These are phyloP conservation scores for Vidua macroura DNA, from an alignment of 2,113 vertebrate genomes.

Conservation along the genomic window DNA sequence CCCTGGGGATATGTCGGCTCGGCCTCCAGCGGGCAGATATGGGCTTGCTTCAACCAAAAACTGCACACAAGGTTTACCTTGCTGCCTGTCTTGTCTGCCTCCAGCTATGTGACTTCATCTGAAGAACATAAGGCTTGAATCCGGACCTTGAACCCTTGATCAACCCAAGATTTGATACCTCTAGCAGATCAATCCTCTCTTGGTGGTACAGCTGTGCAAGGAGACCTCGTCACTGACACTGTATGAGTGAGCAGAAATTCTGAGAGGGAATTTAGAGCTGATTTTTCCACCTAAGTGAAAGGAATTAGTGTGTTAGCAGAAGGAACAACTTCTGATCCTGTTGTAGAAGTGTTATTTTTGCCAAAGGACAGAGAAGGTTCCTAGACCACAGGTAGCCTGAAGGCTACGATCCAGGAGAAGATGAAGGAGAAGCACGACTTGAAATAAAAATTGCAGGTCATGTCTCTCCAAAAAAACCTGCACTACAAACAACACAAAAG, in stretches of 20 bases:
- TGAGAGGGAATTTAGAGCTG: neutral
- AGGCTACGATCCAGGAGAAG: neutral
- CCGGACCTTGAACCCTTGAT: neutral
- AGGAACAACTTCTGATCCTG: neutral
- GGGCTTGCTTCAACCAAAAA: neutral
- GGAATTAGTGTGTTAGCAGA: fast-evolving
- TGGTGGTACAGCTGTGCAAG: neutral
- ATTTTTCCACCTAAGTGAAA: neutral
- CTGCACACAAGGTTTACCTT: neutral
- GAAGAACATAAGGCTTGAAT: neutral
- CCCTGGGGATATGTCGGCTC: neutral
- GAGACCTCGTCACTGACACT: neutral
- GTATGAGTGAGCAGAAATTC: neutral
- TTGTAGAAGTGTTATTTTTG: neutral
- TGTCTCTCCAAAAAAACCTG: neutral
- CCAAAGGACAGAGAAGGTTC: neutral
- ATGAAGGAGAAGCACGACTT: neutral
- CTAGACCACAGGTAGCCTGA: neutral
- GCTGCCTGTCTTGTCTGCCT: neutral
- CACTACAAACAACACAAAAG: neutral
- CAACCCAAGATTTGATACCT: neutral
- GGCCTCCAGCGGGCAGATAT: neutral
- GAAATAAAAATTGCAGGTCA: neutral
- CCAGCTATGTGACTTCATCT: neutral
- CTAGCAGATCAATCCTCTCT: neutral